These are phyloP conservation scores for Saccopteryx leptura DNA, from an alignment of 2,113 vertebrate genomes.

Conservation along the genomic window DNA sequence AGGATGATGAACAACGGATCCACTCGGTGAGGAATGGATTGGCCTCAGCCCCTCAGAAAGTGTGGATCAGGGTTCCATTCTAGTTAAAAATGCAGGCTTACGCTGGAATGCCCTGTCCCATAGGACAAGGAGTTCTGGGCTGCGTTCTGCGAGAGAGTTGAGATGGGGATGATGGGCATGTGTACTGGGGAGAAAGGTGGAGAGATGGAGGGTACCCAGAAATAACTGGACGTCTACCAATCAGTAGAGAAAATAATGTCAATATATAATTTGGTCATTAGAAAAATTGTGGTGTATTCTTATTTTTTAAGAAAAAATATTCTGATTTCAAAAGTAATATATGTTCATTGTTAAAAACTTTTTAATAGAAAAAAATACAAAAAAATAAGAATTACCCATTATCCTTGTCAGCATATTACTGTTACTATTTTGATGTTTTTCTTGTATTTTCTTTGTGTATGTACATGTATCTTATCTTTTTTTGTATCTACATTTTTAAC, in stretches of 20 bases:
- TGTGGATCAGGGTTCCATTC: neutral
- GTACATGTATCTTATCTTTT: neutral
- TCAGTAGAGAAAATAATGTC: neutral
- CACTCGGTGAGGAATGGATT: neutral
- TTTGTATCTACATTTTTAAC: slow-evolving; percentile 8
- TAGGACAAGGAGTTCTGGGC: neutral
- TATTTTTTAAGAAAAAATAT: neutral
- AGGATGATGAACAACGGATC: neutral
- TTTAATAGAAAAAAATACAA: slow-evolving; percentile 13
- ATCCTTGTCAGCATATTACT: neutral
- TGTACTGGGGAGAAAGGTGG: neutral
- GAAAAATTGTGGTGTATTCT: neutral
- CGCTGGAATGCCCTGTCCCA: neutral
- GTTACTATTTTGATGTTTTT: slow-evolving; percentile 25
- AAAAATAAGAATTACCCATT: slow-evolving; percentile 5
- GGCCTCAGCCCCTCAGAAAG: neutral
- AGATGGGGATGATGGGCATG: neutral
- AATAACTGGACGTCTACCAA: neutral
- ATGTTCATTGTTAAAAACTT: neutral
- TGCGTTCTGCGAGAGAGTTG: neutral
- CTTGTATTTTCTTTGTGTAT: neutral
- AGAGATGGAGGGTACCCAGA: neutral
- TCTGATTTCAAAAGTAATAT: slow-evolving; percentile 37
- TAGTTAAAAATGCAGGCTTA: neutral
- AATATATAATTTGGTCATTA: neutral